Evolutionary conservation across 2,113 vertebrate genomes (phyloP).

Genomic region (Mesoclemmys tuberculata): DNA sequence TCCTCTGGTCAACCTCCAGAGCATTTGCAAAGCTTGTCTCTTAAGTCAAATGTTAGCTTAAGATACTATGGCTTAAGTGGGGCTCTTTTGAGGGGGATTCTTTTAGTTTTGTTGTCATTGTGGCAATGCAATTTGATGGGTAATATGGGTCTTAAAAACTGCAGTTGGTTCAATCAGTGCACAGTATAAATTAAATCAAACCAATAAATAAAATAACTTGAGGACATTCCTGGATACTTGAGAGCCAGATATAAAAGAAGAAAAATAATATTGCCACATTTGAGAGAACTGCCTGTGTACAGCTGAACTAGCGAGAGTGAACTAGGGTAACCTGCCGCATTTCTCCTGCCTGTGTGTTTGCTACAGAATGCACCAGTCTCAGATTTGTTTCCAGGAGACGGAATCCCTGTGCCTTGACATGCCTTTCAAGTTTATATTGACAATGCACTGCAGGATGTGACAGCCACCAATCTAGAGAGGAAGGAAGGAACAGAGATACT

Average conservation of each 20-base stretch:
- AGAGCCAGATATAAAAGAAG: slow-evolving; percentile 10
- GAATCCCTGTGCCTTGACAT: slow-evolving; percentile 2
- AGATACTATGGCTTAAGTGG: not conserved
- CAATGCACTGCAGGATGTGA: not conserved
- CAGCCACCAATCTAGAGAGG: not conserved
- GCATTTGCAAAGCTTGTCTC: slow-evolving; percentile 30
- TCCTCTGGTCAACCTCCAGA: slow-evolving; percentile 32
- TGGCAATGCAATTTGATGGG: slow-evolving; percentile 30
- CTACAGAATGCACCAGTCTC: slow-evolving; percentile 24
- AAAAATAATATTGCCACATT: slow-evolving; percentile 39
- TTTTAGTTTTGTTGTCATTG: slow-evolving; percentile 61
- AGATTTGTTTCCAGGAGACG: slow-evolving; percentile 30
- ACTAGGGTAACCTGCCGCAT: not conserved
- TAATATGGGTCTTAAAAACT: slow-evolving; percentile 33
- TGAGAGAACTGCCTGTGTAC: slow-evolving; percentile 39
- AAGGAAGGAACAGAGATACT: slow-evolving; percentile 12
- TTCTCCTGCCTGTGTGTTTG: not conserved
- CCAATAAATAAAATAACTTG: slow-evolving; percentile 53
- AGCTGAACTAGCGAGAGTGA: slow-evolving; percentile 19
- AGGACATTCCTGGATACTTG: slow-evolving; percentile 54
- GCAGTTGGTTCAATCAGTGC: slow-evolving; percentile 20
- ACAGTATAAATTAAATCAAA: slow-evolving; percentile 47
- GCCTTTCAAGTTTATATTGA: not conserved
- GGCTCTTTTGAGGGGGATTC: slow-evolving; percentile 24
- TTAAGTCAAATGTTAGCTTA: slow-evolving; percentile 39